phyloP scores from a whole-genome alignment of 1,140 invertebrate genomes.

The Drosophila ogumai region DNA sequence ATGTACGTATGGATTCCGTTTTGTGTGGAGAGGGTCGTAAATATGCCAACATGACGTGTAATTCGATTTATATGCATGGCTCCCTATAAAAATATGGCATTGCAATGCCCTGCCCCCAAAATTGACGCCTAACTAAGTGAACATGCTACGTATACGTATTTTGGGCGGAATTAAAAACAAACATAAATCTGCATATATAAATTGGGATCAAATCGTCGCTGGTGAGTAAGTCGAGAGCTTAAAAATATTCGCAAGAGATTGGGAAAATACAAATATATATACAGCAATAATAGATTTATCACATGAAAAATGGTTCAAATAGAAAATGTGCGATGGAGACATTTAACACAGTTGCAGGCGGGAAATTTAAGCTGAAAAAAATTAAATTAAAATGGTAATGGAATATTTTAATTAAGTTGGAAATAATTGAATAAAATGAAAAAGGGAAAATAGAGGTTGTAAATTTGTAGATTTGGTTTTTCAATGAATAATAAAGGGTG shows the following conservation, averaged over 20 bases:
- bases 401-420: background rate
- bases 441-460: no score
- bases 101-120: slow-evolving; percentile 2
- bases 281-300: slow-evolving; percentile 15
- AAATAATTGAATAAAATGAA: background rate
- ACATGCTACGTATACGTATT: background rate
- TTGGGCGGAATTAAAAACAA: slow-evolving; percentile 39
- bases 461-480: no score
- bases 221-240: slow-evolving; percentile 9
- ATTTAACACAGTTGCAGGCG: background rate
- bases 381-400: background rate
- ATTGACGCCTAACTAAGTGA: slow-evolving; percentile 40
- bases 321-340: background rate
- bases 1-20: slow-evolving; percentile 38
- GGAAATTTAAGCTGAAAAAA: background rate
- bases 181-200: slow-evolving; percentile 34
- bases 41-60: slow-evolving; percentile 75
- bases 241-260: slow-evolving; percentile 6
- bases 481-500: no score
- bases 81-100: slow-evolving; percentile 39
- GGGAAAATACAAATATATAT: background rate
- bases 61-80: slow-evolving; percentile 75
- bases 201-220: slow-evolving; percentile 28
- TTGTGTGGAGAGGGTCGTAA: slow-evolving; percentile 61
- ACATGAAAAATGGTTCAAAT: background rate